Evolutionary conservation across 2,888 invertebrate genomes (phyloP).

Genomic region (Didymodactylos carnosus): DNA sequence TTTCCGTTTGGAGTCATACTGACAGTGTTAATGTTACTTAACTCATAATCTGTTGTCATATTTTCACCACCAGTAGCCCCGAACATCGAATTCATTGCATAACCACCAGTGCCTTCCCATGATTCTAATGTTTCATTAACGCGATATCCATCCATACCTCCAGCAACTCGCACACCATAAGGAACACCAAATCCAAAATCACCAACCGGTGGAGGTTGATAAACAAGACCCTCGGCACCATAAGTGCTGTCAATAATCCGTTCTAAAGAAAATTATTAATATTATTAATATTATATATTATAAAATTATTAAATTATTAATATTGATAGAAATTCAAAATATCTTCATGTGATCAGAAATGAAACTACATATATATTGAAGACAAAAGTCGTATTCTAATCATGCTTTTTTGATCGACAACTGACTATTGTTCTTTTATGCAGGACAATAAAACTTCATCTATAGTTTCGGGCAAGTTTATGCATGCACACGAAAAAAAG

Average conservation of each 20-base stretch:
- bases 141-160: background rate
- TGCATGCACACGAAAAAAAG: background rate
- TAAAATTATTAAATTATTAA: too few relatives aligned
- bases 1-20: slow-evolving; percentile 14
- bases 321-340: too few relatives aligned
- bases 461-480: background rate
- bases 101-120: background rate
- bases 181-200: slow-evolving; percentile 1
- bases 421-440: background rate
- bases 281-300: too few relatives aligned
- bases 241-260: background rate
- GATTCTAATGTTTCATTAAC: background rate
- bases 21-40: slow-evolving; percentile 10
- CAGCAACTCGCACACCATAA: background rate
- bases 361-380: too few relatives aligned
- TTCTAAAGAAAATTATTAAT: too few relatives aligned
- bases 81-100: slow-evolving; percentile 13
- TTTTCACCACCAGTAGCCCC: background rate
- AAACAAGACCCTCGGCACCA: too few relatives aligned
- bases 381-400: too few relatives aligned
- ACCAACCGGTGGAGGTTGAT: slow-evolving; percentile 10
- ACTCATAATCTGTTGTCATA: slow-evolving; percentile 4
- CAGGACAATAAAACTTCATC: background rate
- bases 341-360: too few relatives aligned
- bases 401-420: too few relatives aligned